Base-by-base conservation (phyloP, 2,888 invertebrate species). In the Drosophila nigricruria region DNA sequence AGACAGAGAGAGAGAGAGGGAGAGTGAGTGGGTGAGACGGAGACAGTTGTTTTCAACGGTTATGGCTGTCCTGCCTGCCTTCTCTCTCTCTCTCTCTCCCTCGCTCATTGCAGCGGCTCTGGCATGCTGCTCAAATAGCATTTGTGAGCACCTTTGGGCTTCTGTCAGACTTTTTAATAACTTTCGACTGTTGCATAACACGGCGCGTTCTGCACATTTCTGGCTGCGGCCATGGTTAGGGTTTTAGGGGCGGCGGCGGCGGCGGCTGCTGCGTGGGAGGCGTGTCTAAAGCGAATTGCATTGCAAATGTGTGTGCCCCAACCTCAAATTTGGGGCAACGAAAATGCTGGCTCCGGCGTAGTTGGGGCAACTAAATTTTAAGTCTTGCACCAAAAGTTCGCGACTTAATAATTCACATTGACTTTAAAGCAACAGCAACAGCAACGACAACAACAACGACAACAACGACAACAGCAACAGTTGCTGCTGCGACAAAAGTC, bases 161-260 rank as follows among this genome's bases (percentile, higher is more conserved):
- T 71, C 71, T 71, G 77, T 77, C 84, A 70, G 81, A 82, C 66
- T 82, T 82, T 79, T 87, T 81, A 84, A 82, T 87, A 87, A 84
- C 82, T 81, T 84, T 71, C 69, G 67, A 72, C 84, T 83, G 70
- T 72, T 70, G 74, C 71, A 81, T 77, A 86, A 58, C 77, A 70
- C 56, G 65, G 34, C 50, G 58, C 47, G 53, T 25, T 59, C 34
- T 66, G 49, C 27, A 42, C 34, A 43, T 42, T 61, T 49, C 53
- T 50, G 25, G 50, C 18, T 50, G 43, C 12, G 10, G 40, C 9
- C n/a, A n/a, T 47, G 47, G 47, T 2, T 16, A 6, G 6, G 47
- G n/a, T 9, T 27, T 27, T 47, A 16, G 47, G 14, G 14, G 16
- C 23, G 23, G 27, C n/a, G 23, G 14, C 23, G 23, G 14, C n/a